Conservation (phyloP, 2,888 invertebrate genomes). For the Drosophila algonquin region DNA sequence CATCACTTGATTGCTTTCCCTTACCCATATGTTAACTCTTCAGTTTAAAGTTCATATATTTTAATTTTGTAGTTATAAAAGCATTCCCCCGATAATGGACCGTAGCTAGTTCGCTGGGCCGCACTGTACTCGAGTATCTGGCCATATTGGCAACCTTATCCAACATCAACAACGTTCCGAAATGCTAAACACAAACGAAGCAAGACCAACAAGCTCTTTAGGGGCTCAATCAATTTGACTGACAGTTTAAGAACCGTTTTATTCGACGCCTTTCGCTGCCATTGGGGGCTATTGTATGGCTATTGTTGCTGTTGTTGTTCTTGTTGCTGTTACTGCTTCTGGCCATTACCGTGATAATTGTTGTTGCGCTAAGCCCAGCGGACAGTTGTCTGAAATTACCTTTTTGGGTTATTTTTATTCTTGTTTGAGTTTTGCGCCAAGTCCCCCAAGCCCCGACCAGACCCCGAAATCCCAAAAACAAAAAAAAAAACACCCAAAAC, state of each 20-base stretch:
- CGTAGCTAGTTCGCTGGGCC: constrained; percentile 25
- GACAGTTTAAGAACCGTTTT: constrained; percentile 64
- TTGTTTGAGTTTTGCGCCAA: constrained; percentile 56
- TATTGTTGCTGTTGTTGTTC: constrained; percentile 14
- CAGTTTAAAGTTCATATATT: background rate
- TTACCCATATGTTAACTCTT: background rate
- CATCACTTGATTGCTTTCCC: background rate
- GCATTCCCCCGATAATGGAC: background rate
- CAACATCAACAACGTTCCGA: constrained; percentile 11
- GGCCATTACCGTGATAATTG: constrained; percentile 42
- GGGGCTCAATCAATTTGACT: constrained; percentile 71
- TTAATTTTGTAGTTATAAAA: background rate
- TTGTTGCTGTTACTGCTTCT: constrained; percentile 18
- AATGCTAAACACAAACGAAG: constrained; percentile 14
- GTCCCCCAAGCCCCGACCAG: background rate
- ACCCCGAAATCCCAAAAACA: background rate
- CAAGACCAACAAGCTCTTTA: constrained; percentile 36
- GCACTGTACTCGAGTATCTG: constrained; percentile 39
- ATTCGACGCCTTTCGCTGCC: constrained; percentile 32
- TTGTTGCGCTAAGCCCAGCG: constrained; percentile 48
- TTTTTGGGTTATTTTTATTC: constrained; percentile 56
- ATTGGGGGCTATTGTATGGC: background rate
- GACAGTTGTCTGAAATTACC: constrained; percentile 65
- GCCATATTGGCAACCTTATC: constrained; percentile 25
- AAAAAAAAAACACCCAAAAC: background rate